A percentile compares a stretch with the other conserved stretches of the same genome.
Evolutionary conservation across 2,888 invertebrate species (phyloP).

Genomic region (Andrena flavipes): DNA sequence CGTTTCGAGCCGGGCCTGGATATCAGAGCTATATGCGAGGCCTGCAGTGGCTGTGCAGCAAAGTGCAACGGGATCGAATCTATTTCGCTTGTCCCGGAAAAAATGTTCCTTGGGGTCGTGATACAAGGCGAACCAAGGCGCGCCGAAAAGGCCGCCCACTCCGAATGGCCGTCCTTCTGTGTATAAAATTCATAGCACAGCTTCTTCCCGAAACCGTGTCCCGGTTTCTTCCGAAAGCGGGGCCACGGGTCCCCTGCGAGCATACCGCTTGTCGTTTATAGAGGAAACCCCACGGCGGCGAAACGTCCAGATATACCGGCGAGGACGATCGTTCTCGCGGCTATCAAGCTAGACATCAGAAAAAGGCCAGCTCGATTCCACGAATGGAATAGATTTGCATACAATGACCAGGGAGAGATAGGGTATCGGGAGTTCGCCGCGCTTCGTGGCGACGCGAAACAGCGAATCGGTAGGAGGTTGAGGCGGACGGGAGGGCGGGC

Average conservation of each 20-base stretch:
- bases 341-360: constrained; percentile 83
- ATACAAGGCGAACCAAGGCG: constrained; percentile 26
- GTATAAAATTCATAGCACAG: constrained; percentile 47
- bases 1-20: too few species aligned
- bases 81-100: constrained; percentile 7
- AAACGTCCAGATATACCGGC: constrained; percentile 65
- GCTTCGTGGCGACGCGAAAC: constrained; percentile 51
- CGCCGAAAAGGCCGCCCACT: constrained; percentile 19
- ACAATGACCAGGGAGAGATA: constrained; percentile 81
- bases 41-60: not conserved
- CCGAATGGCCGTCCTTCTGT: constrained; percentile 16
- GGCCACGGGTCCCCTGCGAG: constrained; percentile 4
- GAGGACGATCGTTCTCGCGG: constrained; percentile 72
- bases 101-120: constrained; percentile 26
- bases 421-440: constrained; percentile 65
- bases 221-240: constrained; percentile 43
- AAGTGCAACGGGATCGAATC: constrained; percentile 25
- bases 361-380: constrained; percentile 81
- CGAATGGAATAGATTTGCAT: constrained; percentile 82
- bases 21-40: too few species aligned
- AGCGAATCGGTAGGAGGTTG: constrained; percentile 8
- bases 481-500: not conserved
- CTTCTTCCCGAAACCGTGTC: constrained; percentile 43
- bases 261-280: constrained; percentile 31
- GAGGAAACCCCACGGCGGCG: constrained; percentile 60